Percentiles rank a stretch among this genome's conserved stretches.
Evolutionary conservation across 2,888 invertebrate genomes (phyloP).

Genomic region (Branchipolynoe longqiensis): DNA sequence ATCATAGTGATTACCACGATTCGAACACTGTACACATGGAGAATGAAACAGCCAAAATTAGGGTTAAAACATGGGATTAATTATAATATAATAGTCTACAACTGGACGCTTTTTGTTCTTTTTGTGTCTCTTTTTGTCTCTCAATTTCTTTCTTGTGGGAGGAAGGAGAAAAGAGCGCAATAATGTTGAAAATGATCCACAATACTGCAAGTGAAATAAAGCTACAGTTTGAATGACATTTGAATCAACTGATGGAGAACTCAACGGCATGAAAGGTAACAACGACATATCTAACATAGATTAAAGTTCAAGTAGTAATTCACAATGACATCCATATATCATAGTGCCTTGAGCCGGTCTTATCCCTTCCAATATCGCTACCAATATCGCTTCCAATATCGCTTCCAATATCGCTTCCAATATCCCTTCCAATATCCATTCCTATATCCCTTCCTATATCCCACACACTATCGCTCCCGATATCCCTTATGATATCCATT

Average conservation of each 20-base stretch:
- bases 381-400: too few species aligned
- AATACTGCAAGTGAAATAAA: constrained; percentile 45
- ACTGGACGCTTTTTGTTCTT: too few species aligned
- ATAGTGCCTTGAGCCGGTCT: constrained; percentile 22
- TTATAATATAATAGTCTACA: constrained; percentile 9
- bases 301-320: neutral
- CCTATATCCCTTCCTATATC: too few species aligned
- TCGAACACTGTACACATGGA: constrained; percentile 2
- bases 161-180: constrained; percentile 4
- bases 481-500: too few species aligned
- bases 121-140: too few species aligned
- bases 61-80: constrained; percentile 22
- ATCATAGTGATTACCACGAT: neutral
- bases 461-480: too few species aligned
- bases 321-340: constrained; percentile 12
- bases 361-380: too few species aligned
- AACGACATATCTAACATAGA: neutral
- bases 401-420: too few species aligned
- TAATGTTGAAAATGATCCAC: constrained; percentile 30
- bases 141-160: too few species aligned
- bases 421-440: too few species aligned
- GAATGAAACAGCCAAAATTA: constrained; percentile 27
- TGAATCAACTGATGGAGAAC: neutral
- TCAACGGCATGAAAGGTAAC: neutral
- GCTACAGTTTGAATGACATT: constrained; percentile 28